These are phyloP conservation scores for Thunnus albacares DNA, from an alignment of 2,797 vertebrate species.

Conservation along the genomic window DNA sequence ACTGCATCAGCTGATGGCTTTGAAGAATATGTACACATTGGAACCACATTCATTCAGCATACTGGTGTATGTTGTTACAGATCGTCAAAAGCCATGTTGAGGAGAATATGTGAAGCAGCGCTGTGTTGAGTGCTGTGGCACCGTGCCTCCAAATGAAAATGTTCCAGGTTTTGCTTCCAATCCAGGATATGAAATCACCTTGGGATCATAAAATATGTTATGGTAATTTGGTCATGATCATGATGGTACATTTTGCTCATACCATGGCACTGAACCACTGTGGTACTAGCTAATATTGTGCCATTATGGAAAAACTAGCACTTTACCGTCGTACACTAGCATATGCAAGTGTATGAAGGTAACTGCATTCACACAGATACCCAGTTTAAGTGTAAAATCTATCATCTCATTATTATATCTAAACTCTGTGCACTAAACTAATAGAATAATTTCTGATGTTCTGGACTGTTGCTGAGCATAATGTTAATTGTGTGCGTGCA, in stretches of 20 bases:
- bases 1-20: neutral
- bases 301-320: neutral
- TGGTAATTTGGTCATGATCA: neutral
- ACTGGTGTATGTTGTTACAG: neutral
- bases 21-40: neutral
- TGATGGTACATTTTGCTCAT: neutral
- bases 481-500: constrained; percentile 25
- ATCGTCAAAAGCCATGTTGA: neutral
- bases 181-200: neutral
- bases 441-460: neutral
- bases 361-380: neutral
- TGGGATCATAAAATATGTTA: neutral
- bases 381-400: neutral
- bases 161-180: constrained; percentile 11
- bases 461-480: constrained; percentile 19
- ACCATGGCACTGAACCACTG: neutral
- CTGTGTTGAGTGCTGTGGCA: neutral
- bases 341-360: neutral
- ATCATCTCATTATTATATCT: constrained; percentile 22
- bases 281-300: neutral
- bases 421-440: neutral
- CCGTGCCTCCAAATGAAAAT: constrained; percentile 21
- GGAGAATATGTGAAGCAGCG: constrained; percentile 6
- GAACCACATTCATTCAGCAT: neutral
- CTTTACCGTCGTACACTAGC: neutral